Evolutionary conservation across 2,888 invertebrate genomes (phyloP).

Genomic region (Branchipolynoe longqiensis): DNA sequence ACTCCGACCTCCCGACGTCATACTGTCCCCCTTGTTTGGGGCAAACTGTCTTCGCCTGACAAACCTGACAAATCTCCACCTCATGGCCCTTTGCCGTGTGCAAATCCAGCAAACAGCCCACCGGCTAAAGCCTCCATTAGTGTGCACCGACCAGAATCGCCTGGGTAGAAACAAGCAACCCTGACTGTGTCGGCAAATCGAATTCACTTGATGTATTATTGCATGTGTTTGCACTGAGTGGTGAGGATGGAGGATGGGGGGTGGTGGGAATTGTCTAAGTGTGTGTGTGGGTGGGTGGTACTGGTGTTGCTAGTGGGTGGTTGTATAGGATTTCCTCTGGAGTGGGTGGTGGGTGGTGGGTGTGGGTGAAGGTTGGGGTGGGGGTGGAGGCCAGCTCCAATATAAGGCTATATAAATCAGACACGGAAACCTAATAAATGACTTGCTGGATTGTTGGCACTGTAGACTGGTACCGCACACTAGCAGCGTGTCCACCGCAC

Average conservation of each 20-base stretch:
- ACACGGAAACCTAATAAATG: slow-evolving; percentile 24
- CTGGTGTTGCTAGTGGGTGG: no score
- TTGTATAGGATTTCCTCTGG: no score
- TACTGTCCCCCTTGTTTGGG: not conserved
- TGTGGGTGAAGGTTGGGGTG: not conserved
- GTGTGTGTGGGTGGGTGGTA: no score
- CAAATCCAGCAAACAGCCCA: not conserved
- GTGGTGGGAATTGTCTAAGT: no score
- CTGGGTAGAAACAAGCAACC: not conserved
- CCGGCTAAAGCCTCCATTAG: slow-evolving; percentile 22
- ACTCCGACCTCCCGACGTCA: not conserved
- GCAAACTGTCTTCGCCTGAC: not conserved
- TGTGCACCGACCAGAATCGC: slow-evolving; percentile 21
- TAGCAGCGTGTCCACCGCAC: not conserved
- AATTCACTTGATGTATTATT: slow-evolving; percentile 38
- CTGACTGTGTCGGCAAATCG: slow-evolving; percentile 15
- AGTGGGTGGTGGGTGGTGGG: no score
- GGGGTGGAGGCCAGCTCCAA: not conserved
- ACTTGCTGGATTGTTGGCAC: not conserved
- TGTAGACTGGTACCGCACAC: not conserved
- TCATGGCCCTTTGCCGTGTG: not conserved
- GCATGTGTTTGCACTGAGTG: slow-evolving; percentile 1
- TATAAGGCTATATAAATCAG: slow-evolving; percentile 44
- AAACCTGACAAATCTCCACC: not conserved
- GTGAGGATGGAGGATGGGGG: no score